phyloP scores from a whole-genome alignment of 1,140 invertebrate genomes.

The Panulirus ornatus region DNA sequence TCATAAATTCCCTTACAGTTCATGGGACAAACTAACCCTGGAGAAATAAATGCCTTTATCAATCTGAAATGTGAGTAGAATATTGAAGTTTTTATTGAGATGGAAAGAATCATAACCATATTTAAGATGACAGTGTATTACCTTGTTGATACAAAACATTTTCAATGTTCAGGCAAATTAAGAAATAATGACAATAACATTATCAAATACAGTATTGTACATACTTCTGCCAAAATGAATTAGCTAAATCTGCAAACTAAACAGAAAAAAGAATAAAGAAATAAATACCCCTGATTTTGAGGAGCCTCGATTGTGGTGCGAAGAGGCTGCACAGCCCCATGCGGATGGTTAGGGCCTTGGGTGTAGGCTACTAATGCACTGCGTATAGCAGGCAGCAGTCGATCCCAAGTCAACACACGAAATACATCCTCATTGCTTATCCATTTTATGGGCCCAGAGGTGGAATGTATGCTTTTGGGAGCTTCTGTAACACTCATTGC shows the following conservation, averaged over 20 bases:
- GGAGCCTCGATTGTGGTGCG: conserved; percentile 9
- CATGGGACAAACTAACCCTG: no score
- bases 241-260: background rate
- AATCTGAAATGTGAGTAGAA: no score
- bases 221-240: background rate
- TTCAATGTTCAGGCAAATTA: no score
- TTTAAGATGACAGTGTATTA: no score
- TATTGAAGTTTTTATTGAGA: no score
- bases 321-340: conserved; percentile 54
- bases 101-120: no score
- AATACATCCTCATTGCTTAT: conserved; percentile 46
- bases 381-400: conserved; percentile 35
- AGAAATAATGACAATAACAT: background rate
- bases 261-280: background rate
- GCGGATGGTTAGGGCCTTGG: conserved; percentile 32
- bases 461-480: background rate
- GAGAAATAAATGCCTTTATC: no score
- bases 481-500: background rate
- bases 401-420: conserved; percentile 56
- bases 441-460: conserved; percentile 9
- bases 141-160: no score
- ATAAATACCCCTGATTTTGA: conserved; percentile 56
- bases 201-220: background rate
- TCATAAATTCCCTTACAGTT: no score
- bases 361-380: conserved; percentile 25